Evolutionary conservation across 2,113 vertebrate genomes (phyloP).

Genomic region (Sylvietta virens): DNA sequence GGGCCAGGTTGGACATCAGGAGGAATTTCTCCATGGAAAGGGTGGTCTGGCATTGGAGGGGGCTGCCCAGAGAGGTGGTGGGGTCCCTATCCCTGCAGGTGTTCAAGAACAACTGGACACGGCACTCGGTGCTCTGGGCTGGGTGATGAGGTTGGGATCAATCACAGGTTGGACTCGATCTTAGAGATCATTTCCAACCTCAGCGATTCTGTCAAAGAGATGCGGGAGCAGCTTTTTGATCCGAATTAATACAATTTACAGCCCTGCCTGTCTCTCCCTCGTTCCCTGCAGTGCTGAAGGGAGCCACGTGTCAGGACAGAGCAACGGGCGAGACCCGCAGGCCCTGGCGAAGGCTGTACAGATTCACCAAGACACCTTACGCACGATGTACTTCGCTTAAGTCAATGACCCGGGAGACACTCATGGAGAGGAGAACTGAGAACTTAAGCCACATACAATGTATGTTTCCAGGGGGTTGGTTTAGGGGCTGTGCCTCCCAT

Average conservation of each 20-base stretch:
- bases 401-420: slow-evolving; percentile 50
- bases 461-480: slow-evolving; percentile 80
- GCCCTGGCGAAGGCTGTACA: slow-evolving; percentile 99
- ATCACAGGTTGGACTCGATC: neutral
- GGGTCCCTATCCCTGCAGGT: neutral
- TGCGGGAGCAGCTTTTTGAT: neutral
- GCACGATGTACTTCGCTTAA: slow-evolving; percentile 99
- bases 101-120: neutral
- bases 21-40: neutral
- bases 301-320: slow-evolving; percentile 99
- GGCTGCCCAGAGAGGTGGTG: neutral
- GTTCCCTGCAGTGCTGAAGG: slow-evolving; percentile 87
- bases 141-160: neutral
- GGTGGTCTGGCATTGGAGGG: neutral
- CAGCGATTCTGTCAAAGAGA: neutral
- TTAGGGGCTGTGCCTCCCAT: slow-evolving; percentile 70
- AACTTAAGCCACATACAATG: slow-evolving; percentile 69
- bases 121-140: neutral
- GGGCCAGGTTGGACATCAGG: neutral
- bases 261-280: neutral
- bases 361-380: slow-evolving; percentile 99
- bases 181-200: neutral
- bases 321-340: slow-evolving; percentile 96
- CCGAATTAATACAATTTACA: rapidly evolving
- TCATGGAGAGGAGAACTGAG: slow-evolving; percentile 63